Evolutionary conservation across 1,140 invertebrate species (phyloP).

Genomic region (Drosophila eugracilis): DNA sequence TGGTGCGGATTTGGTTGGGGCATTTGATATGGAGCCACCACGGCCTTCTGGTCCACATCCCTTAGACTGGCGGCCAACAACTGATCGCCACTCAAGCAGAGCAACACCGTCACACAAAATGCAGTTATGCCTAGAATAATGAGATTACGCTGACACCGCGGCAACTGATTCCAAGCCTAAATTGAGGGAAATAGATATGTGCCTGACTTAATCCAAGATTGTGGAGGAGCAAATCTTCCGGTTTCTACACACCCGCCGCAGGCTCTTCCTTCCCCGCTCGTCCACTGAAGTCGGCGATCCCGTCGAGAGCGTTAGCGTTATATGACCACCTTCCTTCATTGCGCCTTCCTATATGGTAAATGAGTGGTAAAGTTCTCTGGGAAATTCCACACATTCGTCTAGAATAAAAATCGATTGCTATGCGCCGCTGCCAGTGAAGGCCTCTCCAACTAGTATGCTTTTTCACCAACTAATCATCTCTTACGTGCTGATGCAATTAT

Average conservation of each 20-base stretch:
- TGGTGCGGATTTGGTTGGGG: conserved; percentile 54
- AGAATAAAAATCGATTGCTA: conserved; percentile 51
- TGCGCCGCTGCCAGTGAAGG: conserved; percentile 6
- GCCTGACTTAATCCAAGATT: too few species aligned
- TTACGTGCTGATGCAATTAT: conserved; percentile 1
- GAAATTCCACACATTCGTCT: conserved; percentile 45
- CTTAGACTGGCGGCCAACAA: conserved; percentile 44
- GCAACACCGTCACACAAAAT: conserved; percentile 62
- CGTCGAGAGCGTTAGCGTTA: conserved; percentile 66
- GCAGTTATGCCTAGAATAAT: conserved; percentile 87
- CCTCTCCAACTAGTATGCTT: conserved; percentile 3
- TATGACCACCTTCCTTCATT: conserved; percentile 74
- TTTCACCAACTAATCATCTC: conserved; percentile 26
- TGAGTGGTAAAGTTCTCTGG: conserved; percentile 16
- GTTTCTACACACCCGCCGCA: conserved; percentile 59
- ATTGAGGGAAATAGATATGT: conserved; percentile 54
- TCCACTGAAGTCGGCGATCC: conserved; percentile 32
- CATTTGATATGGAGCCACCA: conserved; percentile 50
- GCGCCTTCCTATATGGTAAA: conserved; percentile 1
- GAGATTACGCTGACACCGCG: conserved; percentile 92
- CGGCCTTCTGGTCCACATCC: conserved; percentile 31
- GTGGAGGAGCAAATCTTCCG: not conserved
- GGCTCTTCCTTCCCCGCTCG: conserved; percentile 62
- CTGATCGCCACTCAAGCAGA: conserved; percentile 71
- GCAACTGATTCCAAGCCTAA: conserved; percentile 93